A percentile compares a stretch with the other conserved stretches of the same genome.
Conservation (phyloP, 2,797 vertebrate genomes). For the Aldrovandia affinis region DNA sequence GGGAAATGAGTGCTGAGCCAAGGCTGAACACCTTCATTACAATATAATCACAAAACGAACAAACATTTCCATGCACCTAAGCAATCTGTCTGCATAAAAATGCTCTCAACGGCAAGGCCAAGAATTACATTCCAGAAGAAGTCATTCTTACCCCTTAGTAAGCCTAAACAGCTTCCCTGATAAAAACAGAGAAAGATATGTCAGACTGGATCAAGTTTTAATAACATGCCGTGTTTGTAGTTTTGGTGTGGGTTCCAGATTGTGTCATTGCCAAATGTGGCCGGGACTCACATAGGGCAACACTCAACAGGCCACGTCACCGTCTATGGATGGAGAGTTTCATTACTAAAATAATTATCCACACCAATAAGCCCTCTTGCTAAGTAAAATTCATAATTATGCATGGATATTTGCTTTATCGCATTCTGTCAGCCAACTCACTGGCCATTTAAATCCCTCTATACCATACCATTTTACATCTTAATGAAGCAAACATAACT, state of each 20-base stretch:
- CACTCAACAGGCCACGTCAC: background rate
- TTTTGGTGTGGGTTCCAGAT: conserved; percentile 45
- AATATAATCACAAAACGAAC: conserved; percentile 24
- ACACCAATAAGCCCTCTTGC: background rate
- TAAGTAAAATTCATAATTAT: conserved; percentile 21
- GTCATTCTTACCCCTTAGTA: conserved; percentile 15
- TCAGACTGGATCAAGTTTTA: conserved; percentile 11
- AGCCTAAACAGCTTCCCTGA: background rate
- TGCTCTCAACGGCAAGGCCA: conserved; percentile 35
- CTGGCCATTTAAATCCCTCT: background rate
- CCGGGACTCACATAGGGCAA: too few species aligned
- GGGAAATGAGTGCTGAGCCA: too few species aligned
- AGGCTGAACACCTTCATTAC: background rate
- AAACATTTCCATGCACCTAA: conserved; percentile 46
- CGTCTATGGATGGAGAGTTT: too few species aligned
- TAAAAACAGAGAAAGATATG: background rate
- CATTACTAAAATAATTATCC: background rate
- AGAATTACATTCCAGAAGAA: conserved; percentile 24
- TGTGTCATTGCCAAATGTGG: conserved; percentile 10
- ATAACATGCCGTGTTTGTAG: conserved; percentile 34
- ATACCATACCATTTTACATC: background rate
- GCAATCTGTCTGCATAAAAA: conserved; percentile 29
- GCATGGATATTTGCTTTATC: conserved; percentile 5
- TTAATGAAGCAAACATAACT: background rate
- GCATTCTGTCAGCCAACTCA: conserved; percentile 14